Evolutionary conservation across 2,113 vertebrate genomes (phyloP), one percentile per base, ranked within the genome.

Genomic region (Phyllostomus discolor): DNA sequence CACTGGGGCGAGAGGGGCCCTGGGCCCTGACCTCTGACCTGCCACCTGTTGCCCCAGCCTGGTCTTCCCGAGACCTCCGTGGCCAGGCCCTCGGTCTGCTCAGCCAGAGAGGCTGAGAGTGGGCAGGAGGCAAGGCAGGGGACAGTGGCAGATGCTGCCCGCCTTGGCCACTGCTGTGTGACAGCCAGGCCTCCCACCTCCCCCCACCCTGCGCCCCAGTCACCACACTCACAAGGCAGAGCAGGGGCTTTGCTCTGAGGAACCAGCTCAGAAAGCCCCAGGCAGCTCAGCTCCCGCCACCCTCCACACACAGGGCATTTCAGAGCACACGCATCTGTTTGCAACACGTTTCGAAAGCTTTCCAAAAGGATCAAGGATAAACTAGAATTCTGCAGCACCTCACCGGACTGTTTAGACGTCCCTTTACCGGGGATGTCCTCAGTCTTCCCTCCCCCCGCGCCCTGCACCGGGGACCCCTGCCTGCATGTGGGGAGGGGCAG

Each of bases 181-280:
- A 8, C 20, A 8, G 54, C n/a, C 87, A 15, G 33, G 20, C 16
- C 28, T 73, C 46, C n/a, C 5, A 0, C 5, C 12, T 9, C 54
- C 52, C 54, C 14, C 1, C 0, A 8, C 54, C 33, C 1, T 1
- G 10, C 2, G 2, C 7, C 4, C 62, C 67, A 35, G 10, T 35
- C 57, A 69, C 26, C 15, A 4, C 28, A 4, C n/a, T 24, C 2
- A 4, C 0, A 22, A 76, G 50, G 38, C 78, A 59, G 82, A 57
- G 20, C 0, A 3, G 69, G 0, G 12, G 48, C 12, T 46, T 46
- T 54, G 62, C 41, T 52, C 70, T 19, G 31, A n/a, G 35, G 35
- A 46, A 22, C 31, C 75, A 41, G 73, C 67, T 43, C 43, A 83
- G 82, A 52, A 52, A 54, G 31, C 7, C 2, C 4, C 10, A 43